Evolutionary conservation across 2,888 invertebrate genomes (phyloP).

Genomic region (Petrophora chlorosata): DNA sequence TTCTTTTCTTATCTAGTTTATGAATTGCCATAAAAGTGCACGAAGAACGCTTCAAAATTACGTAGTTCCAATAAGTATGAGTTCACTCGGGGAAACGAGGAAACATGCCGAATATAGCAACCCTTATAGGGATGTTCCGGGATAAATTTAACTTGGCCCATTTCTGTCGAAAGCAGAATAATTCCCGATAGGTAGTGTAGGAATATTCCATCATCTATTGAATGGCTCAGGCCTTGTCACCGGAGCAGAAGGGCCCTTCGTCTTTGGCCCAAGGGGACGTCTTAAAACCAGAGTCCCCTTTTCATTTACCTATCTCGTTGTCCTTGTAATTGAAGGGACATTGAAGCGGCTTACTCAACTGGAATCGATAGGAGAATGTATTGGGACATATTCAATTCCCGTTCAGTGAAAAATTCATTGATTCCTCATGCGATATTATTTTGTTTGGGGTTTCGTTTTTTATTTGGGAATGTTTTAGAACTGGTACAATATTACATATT

Average conservation of each 20-base stretch:
- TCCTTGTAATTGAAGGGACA: conserved; percentile 72
- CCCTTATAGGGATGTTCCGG: conserved; percentile 31
- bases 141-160: conserved; percentile 57
- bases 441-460: conserved; percentile 33
- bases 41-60: no score
- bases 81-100: neutral
- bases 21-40: no score
- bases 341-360: conserved; percentile 66
- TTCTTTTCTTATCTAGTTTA: no score
- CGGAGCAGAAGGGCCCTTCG: conserved; percentile 59
- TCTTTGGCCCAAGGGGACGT: conserved; percentile 58
- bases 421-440: conserved; percentile 28
- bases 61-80: no score
- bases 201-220: conserved; percentile 73
- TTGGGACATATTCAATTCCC: conserved; percentile 52
- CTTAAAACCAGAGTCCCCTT: conserved; percentile 68
- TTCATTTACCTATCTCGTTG: conserved; percentile 70
- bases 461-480: conserved; percentile 23
- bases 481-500: no score
- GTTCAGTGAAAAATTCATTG: conserved; percentile 27
- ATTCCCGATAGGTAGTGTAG: conserved; percentile 64
- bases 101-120: conserved; percentile 17
- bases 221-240: conserved; percentile 62
- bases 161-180: conserved; percentile 64
- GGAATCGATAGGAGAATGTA: conserved; percentile 68